Conservation (phyloP, 2,113 vertebrate genomes). For the Xiphophorus couchianus region DNA sequence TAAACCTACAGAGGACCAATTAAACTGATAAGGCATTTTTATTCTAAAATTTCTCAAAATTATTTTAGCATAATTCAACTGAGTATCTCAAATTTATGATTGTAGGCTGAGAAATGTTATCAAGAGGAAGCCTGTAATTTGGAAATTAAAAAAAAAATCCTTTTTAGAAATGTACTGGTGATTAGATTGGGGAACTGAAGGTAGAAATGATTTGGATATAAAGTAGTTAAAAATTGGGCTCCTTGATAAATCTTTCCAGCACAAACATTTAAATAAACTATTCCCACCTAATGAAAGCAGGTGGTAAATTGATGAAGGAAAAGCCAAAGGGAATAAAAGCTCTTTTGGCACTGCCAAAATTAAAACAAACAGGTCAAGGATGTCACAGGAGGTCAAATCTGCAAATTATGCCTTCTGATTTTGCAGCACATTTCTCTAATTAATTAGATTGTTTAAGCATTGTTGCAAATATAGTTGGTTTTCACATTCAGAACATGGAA, state of each 20-base stretch:
- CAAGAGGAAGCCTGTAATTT: slow-evolving; percentile 15
- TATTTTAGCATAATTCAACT: slow-evolving; percentile 43
- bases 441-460: too few relatives aligned
- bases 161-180: neutral
- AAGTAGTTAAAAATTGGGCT: neutral
- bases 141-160: slow-evolving; percentile 29
- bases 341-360: too few relatives aligned
- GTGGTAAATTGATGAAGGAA: too few relatives aligned
- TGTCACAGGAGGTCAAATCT: too few relatives aligned
- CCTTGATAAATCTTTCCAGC: neutral
- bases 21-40: neutral
- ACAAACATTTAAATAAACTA: neutral
- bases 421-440: too few relatives aligned
- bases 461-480: too few relatives aligned
- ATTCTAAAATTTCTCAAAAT: slow-evolving; percentile 17
- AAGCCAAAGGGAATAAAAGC: too few relatives aligned
- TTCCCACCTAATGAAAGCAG: too few relatives aligned
- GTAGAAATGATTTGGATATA: slow-evolving; percentile 16
- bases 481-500: neutral
- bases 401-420: too few relatives aligned
- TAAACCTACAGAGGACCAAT: slow-evolving; percentile 6
- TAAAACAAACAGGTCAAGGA: too few relatives aligned
- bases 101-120: slow-evolving; percentile 11
- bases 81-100: slow-evolving; percentile 17
- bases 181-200: slow-evolving; percentile 11